Base-by-base conservation (phyloP, 2,113 vertebrate genomes). In the Ploceus nigricollis region DNA sequence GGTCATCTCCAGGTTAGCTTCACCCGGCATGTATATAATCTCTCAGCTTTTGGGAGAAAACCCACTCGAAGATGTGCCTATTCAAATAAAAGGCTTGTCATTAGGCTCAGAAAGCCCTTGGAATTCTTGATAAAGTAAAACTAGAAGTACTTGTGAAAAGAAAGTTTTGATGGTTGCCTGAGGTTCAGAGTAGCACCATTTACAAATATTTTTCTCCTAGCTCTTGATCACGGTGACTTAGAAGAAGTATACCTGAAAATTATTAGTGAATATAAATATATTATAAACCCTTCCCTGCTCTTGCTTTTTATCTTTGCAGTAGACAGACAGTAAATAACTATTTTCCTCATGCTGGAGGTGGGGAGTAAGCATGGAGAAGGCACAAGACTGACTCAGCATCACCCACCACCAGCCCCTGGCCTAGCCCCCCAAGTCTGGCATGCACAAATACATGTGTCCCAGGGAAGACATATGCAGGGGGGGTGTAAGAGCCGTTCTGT, bases 11-110 rank as follows among this genome's bases (percentile, higher is more conserved):
- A 82, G 39, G 51, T 91, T 89, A 75, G 4, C 35, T 73, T 81
- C 33, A 57, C 33, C 27, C 64, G 78, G 19, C 51, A 12, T 8
- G 3, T 53, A n/a, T 21, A 58, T 42, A 0, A 8, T 70, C 39
- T 91, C 54, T 87, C 68, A 84, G 7, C 47, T 91, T 82, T 53
- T 21, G 47, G 54, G 37, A 92, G 60, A 87, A 96, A 95, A 69
- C 6, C 18, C 58, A 50, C 54, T 31, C 10, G 1, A 72, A 90
- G 51, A 45, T 12, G 11, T 76, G 28, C 53, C 85, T 57, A 13
- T 76, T 85, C 70, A 48, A 90, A 53, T n/a, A 79, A 87, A 64
- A 91, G 16, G 9, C n/a, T 88, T 89, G 61, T 79, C 5, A 4
- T 57, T 61, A 57, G 54, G 10, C 28, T 90, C 70, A 69, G 48